Evolutionary conservation across 2,113 vertebrate genomes (phyloP).

Genomic region (Arvicanthis niloticus): DNA sequence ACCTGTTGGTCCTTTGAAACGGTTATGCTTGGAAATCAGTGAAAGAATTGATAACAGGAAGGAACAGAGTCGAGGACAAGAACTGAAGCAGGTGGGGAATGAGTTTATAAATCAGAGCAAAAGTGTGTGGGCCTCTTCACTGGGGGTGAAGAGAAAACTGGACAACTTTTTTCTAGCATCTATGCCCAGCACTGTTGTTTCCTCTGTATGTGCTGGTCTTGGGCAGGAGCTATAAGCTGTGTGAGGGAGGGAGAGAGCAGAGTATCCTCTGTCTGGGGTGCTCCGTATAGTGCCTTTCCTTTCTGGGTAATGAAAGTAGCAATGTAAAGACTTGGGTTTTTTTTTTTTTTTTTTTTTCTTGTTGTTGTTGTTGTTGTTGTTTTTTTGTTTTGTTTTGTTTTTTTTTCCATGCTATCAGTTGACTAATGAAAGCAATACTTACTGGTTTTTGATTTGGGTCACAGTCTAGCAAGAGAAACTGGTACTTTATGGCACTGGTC

Average conservation of each 20-base stretch:
- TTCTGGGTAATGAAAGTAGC: conserved; percentile 1
- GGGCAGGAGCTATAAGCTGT: background rate
- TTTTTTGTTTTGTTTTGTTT: too few species aligned
- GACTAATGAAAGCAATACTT: conserved; percentile 47
- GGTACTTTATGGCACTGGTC: background rate
- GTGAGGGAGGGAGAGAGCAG: background rate
- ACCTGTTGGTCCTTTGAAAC: background rate
- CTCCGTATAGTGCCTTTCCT: background rate
- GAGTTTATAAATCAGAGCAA: conserved; percentile 2
- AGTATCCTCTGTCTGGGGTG: background rate
- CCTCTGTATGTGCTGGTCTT: conserved; percentile 15
- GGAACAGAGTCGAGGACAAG: background rate
- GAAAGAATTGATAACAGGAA: background rate
- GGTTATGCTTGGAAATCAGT: background rate
- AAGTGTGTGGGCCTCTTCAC: background rate
- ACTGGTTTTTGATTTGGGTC: background rate
- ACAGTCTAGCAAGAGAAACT: background rate
- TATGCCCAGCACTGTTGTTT: background rate
- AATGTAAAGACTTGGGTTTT: conserved; percentile 24
- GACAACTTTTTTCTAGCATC: background rate
- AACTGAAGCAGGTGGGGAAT: background rate
- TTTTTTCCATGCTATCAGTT: background rate
- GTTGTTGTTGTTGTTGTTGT: too few species aligned
- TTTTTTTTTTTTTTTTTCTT: conserved; percentile 30
- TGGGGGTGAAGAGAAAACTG: background rate